Percentiles rank a stretch among this genome's conserved stretches.
Conservation (phyloP, 2,888 invertebrate species). For the Nowickia ferox region DNA sequence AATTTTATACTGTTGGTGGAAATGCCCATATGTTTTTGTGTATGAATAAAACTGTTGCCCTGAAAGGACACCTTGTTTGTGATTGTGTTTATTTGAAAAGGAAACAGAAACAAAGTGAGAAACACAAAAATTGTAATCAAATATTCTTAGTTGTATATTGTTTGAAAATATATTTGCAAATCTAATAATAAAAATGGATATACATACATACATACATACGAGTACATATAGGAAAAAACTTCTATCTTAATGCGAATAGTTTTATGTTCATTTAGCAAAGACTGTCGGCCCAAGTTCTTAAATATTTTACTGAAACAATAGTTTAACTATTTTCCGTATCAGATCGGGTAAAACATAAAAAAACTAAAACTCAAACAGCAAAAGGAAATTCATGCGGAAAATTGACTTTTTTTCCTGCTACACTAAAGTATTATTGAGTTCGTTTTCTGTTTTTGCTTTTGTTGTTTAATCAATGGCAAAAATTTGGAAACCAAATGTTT, state of each 20-base stretch:
- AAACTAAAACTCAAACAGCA: background rate
- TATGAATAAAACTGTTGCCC: background rate
- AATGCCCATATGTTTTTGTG: too few species aligned
- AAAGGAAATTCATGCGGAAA: conserved; percentile 69
- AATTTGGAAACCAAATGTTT: conserved; percentile 38
- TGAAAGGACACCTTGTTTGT: conserved; percentile 22
- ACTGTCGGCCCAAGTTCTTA: background rate
- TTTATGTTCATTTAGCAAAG: background rate
- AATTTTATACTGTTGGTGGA: too few species aligned
- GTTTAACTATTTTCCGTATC: conserved; percentile 25
- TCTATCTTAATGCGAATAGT: too few species aligned
- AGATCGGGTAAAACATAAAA: conserved; percentile 15
- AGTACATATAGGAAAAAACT: too few species aligned
- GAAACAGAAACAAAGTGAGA: background rate
- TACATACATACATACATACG: background rate
- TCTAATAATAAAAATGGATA: background rate
- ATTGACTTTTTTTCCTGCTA: conserved; percentile 58
- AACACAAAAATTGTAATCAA: background rate
- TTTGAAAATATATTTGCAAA: background rate
- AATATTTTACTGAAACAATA: background rate
- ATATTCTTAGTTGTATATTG: background rate
- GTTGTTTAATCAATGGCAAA: conserved; percentile 36
- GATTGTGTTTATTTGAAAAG: conserved; percentile 9
- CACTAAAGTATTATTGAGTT: conserved; percentile 37
- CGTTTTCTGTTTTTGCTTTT: conserved; percentile 20